Base-by-base conservation (phyloP, 2,797 vertebrate genomes). In the Chloroceryle amazona region DNA sequence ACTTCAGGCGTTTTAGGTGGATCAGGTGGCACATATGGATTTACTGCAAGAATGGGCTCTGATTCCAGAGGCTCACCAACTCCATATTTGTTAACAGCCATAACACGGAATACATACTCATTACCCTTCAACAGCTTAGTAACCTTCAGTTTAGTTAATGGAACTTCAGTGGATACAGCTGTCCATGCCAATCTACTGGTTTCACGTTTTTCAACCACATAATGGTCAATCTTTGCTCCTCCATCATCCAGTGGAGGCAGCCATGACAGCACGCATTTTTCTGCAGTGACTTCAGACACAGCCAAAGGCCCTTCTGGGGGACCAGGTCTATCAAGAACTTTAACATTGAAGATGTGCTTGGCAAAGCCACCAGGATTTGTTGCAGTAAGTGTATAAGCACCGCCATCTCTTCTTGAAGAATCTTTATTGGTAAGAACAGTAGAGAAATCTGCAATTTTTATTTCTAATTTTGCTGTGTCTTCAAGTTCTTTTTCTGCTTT, bases 21-120 rank as follows among this genome's bases (percentile, higher is more conserved):
- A 98, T 99, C 99, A 86, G 99, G 98, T 89, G 98, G 98, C 72
- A 98, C 97, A 86, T 99, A 99, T 55, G 99, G 99, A 97, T 99
- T 99, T 74, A 99, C 98, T 95, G 99, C 99, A 98, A 99, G 98
- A 86, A 98, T 86, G 8, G 99, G 98, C 49, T 99, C 98, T 86
- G 99, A 99, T 93, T 99, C 99, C 87, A 99, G 98, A 46, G 99
- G 93, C 93, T 99, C 99, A 51, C 99, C 99, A 94, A 99, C 92
- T 89, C 99, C 99, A 4, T 99, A 99, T 98, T 99, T 99, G 98
- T 99, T 99, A 79, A 99, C 98, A 93, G 99, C 99, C 99, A 99
- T 99, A 66, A 99, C 99, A 97, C 99, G 99, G 98, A 99, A 99
- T 67, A 99, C 99, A 8, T 99, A 99, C 97, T 99, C 99, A 97